These are phyloP conservation scores for Tiliacea citrago DNA, from an alignment of 2,888 invertebrate genomes.

Conservation along the genomic window DNA sequence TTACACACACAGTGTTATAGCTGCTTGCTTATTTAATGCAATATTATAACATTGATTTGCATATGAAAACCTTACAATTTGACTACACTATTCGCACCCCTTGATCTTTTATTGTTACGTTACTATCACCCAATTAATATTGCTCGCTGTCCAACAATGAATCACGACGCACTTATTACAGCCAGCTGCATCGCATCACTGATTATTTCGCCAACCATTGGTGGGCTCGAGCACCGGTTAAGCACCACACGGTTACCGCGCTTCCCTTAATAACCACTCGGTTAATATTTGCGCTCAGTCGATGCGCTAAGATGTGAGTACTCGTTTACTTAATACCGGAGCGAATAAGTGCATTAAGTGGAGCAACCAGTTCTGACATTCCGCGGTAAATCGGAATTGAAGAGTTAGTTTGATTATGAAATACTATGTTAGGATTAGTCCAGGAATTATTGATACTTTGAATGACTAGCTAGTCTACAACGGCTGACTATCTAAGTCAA, in stretches of 20 bases:
- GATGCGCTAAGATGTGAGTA: slow-evolving; percentile 13
- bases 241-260: slow-evolving; percentile 20
- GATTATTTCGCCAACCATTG: not conserved
- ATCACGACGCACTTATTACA: slow-evolving; percentile 37
- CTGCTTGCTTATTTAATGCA: not conserved
- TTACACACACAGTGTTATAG: no score
- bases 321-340: slow-evolving; percentile 36
- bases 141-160: not conserved
- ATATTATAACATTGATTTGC: not conserved
- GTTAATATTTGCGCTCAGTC: slow-evolving; percentile 37
- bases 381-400: slow-evolving; percentile 14
- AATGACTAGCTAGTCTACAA: not conserved
- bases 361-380: slow-evolving; percentile 36
- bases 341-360: slow-evolving; percentile 33
- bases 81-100: not conserved
- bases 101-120: slow-evolving; percentile 8
- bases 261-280: slow-evolving; percentile 29
- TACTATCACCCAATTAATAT: slow-evolving; percentile 42
- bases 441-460: not conserved
- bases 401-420: slow-evolving; percentile 3
- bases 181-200: slow-evolving; percentile 7
- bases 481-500: no score
- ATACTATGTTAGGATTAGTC: not conserved
- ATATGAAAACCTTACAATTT: not conserved
- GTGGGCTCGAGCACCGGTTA: slow-evolving; percentile 16